Conservation (phyloP, 2,113 vertebrate species). For the Eidolon helvum region DNA sequence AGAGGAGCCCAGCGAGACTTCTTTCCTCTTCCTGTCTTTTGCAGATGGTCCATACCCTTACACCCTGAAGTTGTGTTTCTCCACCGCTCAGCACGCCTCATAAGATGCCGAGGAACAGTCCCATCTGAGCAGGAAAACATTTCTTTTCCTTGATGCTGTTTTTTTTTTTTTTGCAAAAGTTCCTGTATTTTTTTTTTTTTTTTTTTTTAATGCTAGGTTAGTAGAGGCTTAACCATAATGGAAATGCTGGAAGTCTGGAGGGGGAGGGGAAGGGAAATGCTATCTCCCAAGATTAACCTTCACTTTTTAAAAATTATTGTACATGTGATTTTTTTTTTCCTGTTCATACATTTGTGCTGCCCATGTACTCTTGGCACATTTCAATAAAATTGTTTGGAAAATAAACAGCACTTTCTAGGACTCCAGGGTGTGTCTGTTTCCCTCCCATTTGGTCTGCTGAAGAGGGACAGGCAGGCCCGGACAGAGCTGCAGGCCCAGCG, state of each 20-base stretch:
- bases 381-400: conserved; percentile 83
- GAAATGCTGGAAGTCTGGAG: conserved; percentile 67
- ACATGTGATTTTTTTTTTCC: conserved; percentile 76
- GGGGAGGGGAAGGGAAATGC: conserved; percentile 67
- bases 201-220: conserved; percentile 70
- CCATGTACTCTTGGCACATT: conserved; percentile 78
- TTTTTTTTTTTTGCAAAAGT: not conserved
- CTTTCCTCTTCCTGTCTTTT: not conserved
- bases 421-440: not conserved
- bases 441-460: not conserved
- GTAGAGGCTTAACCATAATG: conserved; percentile 76
- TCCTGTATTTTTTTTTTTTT: conserved; percentile 40
- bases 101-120: conserved; percentile 73
- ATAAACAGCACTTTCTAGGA: conserved; percentile 47
- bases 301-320: conserved; percentile 79
- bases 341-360: conserved; percentile 77
- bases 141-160: conserved; percentile 52
- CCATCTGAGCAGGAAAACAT: conserved; percentile 59
- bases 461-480: not conserved
- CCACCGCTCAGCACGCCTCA: conserved; percentile 92
- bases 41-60: conserved; percentile 94
- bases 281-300: conserved; percentile 73
- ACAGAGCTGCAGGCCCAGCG: not conserved
- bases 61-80: conserved; percentile 96
- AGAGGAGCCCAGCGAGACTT: not conserved